Base-by-base conservation (phyloP, 2,797 vertebrate genomes). In the Threskiornis aethiopicus region DNA sequence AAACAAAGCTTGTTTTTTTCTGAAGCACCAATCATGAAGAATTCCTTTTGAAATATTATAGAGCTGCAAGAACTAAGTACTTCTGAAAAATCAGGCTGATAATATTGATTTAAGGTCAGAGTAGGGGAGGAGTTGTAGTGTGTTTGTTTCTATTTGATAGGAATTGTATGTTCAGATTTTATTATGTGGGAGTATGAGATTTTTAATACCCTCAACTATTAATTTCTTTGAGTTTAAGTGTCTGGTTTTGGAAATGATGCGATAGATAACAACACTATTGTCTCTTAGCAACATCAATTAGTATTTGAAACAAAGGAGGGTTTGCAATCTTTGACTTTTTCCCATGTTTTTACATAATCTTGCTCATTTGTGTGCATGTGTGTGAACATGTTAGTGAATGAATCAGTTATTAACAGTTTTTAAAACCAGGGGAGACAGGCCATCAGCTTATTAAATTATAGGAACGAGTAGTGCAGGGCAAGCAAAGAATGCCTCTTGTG, bases 271-370 rank as follows among this genome's bases (percentile, higher is more conserved):
- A 73, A 55, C n/a, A 67, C 31, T 87, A 67, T 84, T 84, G 76
- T 72, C 57, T 88, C 89, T 94, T 93, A 94, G 88, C 86, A 96
- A 85, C 92, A 49, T 80, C 71, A 54, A 65, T 75, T 80, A 89
- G 4, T 65, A 69, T 73, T 80, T 93, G 49, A 92, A 89, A 84
- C 37, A 93, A 91, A 90, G 42, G 10, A 42, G 5, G 5, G 15
- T 57, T 84, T 89, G 39, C 25, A 87, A 49, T 19, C 70, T 88
- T 83, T 57, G 66, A 89, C 46, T 90, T 91, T 77, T 89, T 41
- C 46, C 35, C 35, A 11, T 29, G 47, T 64, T 47, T 91, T 96
- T 70, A 79, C 18, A 49, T 59, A 80, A 69, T 84, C 41, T 83
- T 88, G 6, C 81, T 71, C 6, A 1, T 71, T 42, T 47, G 28